These are phyloP conservation scores for Macropodus opercularis DNA, from an alignment of 2,797 vertebrate genomes.

Conservation along the genomic window DNA sequence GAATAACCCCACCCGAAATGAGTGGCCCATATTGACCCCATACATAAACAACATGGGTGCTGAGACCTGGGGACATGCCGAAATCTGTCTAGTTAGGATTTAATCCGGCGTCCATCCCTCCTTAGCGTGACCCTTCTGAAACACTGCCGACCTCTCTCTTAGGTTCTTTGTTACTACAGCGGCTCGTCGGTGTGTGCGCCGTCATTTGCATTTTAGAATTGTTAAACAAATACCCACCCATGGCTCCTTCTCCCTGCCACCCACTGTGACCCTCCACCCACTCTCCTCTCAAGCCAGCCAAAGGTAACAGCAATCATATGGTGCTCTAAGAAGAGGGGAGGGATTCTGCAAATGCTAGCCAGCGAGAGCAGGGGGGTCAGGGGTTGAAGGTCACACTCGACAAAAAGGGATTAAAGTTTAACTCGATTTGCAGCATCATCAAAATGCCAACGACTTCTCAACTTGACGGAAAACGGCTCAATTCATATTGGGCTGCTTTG, in stretches of 20 bases:
- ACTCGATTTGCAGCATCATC: conserved; percentile 17
- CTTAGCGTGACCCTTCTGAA: conserved; percentile 52
- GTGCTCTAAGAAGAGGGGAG: conserved; percentile 25
- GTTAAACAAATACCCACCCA: conserved; percentile 80
- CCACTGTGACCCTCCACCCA: conserved; percentile 72
- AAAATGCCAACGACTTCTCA: conserved; percentile 18
- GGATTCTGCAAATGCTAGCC: conserved; percentile 41
- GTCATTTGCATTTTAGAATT: conserved; percentile 82
- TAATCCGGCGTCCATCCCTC: conserved; percentile 42
- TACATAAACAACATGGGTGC: conserved; percentile 59
- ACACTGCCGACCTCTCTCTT: conserved; percentile 65
- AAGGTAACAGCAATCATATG: conserved; percentile 61
- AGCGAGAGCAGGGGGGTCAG: conserved; percentile 39
- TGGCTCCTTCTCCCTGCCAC: conserved; percentile 63
- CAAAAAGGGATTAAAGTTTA: conserved; percentile 32
- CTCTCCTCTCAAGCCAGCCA: conserved; percentile 50
- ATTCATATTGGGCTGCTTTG: conserved; percentile 37
- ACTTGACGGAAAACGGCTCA: conserved; percentile 21
- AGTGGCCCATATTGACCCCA: conserved; percentile 43
- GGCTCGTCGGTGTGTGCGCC: conserved; percentile 57
- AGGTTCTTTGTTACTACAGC: conserved; percentile 75
- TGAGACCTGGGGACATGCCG: conserved; percentile 50
- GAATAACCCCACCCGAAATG: conserved; percentile 46
- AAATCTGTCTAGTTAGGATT: conserved; percentile 58
- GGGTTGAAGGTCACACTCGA: conserved; percentile 33